Evolutionary conservation across 2,888 invertebrate genomes (phyloP).

Genomic region (Nephrotoma flavescens): DNA sequence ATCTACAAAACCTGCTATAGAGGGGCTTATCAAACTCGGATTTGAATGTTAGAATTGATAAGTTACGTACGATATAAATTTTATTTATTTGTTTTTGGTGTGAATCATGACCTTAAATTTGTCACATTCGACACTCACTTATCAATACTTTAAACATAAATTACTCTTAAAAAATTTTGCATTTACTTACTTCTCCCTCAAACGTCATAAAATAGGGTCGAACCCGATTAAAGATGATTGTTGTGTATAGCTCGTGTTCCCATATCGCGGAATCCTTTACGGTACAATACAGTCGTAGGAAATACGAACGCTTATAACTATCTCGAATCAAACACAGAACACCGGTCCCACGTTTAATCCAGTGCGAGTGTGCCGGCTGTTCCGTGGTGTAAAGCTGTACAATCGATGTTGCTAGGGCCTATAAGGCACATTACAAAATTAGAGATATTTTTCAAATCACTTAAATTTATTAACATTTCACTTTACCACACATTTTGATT

Average conservation of each 20-base stretch:
- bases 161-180: too few species aligned
- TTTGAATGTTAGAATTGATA: too few species aligned
- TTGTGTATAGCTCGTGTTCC: conserved; percentile 91
- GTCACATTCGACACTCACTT: too few species aligned
- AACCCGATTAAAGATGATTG: conserved; percentile 71
- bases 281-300: conserved; percentile 76
- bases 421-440: conserved; percentile 18
- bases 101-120: too few species aligned
- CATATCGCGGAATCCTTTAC: conserved; percentile 63
- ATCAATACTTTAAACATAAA: too few species aligned
- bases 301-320: conserved; percentile 77
- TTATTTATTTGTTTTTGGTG: too few species aligned
- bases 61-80: too few species aligned
- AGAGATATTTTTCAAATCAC: neutral
- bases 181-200: conserved; percentile 64
- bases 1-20: too few species aligned
- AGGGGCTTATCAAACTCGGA: too few species aligned
- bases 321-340: conserved; percentile 86
- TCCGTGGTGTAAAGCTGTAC: conserved; percentile 79
- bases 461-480: neutral
- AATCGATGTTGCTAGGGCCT: conserved; percentile 73
- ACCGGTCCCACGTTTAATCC: conserved; percentile 77
- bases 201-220: conserved; percentile 77
- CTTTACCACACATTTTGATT: conserved; percentile 68
- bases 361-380: conserved; percentile 63